Evolutionary conservation across 2,888 invertebrate genomes (phyloP), one percentile per base, ranked within the genome.

Genomic region (Heliconius erato): DNA sequence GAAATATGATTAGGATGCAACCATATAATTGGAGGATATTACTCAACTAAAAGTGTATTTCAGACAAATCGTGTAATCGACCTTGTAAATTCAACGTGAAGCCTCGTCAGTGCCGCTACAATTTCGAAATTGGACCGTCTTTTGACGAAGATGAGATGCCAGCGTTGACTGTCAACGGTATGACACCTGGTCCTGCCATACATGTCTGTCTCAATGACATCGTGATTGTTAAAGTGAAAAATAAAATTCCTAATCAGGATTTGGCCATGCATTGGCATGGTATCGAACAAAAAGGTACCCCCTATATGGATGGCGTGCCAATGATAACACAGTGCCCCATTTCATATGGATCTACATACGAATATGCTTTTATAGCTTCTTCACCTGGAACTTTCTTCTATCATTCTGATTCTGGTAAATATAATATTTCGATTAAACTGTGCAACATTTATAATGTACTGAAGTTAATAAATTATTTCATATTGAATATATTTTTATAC

Each of bases 231-330:
- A 97, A 98, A 90, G 97, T 98, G 1, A 94, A 96, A 78, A 98
- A 98, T 89, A 96, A 96, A 87, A 93, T 98, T 80, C 97, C 97
- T 0, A 97, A 97, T 44, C 97, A 97, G 88, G 97, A 97, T 78
- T 91, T 97, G 1, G 96, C 97, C 12, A 94, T 98, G 16, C 98
- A 98, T 90, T 98, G 98, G 98, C 97, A 98, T 88, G 98, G 98
- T 0, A 82, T 96, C 7, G 93, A 94, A 49, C 97, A 97, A 91
- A 92, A 96, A 87, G 96, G 96, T 49, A 96, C 97, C 4, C 97
- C 97, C 0, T 97, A 96, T 88, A 98, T 98, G 97, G 98, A 98
- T 86, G 98, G 98, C 2, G 97, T 97, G 6, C 97, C 98, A 0
- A 96, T 97, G 96, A 94, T 98, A n/a, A 97, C 98, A 0, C 98